Percentiles rank a stretch among this genome's conserved stretches.
Conservation (phyloP, 2,888 invertebrate genomes). For the Lycocerus yunnanus region DNA sequence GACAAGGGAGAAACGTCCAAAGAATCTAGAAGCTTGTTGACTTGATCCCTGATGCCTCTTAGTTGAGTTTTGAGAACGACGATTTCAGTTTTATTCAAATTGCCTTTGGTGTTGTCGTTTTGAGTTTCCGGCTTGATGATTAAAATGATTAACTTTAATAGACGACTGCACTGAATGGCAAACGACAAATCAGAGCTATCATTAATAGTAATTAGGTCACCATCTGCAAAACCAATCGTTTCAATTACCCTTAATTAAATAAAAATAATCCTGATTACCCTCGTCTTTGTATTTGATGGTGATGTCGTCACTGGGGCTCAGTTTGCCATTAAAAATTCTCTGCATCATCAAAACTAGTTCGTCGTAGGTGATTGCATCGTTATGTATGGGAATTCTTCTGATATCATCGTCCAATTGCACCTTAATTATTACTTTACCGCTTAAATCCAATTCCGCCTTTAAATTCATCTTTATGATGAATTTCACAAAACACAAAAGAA, state of each 20-base stretch:
- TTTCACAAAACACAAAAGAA: background rate
- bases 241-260: background rate
- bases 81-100: conserved; percentile 51
- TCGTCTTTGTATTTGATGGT: conserved; percentile 74
- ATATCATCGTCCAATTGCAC: conserved; percentile 69
- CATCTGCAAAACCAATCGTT: conserved; percentile 58
- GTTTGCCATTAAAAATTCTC: conserved; percentile 67
- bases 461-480: conserved; percentile 12
- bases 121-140: conserved; percentile 49
- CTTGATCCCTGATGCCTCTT: conserved; percentile 61
- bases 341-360: conserved; percentile 75
- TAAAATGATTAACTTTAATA: conserved; percentile 67
- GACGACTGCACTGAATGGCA: conserved; percentile 70
- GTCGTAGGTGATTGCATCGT: conserved; percentile 73
- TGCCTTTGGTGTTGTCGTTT: conserved; percentile 39
- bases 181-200: conserved; percentile 72
- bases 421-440: conserved; percentile 61
- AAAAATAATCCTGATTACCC: conserved; percentile 54
- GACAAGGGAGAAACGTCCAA: conserved; percentile 51
- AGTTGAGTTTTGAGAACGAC: conserved; percentile 56
- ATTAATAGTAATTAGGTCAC: conserved; percentile 71
- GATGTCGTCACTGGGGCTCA: conserved; percentile 67
- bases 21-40: conserved; percentile 63
- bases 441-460: conserved; percentile 49
- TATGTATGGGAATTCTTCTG: conserved; percentile 70